Evolutionary conservation across 2,797 vertebrate genomes (phyloP), one percentile per base, ranked within the genome.

Genomic region (Alosa sapidissima): DNA sequence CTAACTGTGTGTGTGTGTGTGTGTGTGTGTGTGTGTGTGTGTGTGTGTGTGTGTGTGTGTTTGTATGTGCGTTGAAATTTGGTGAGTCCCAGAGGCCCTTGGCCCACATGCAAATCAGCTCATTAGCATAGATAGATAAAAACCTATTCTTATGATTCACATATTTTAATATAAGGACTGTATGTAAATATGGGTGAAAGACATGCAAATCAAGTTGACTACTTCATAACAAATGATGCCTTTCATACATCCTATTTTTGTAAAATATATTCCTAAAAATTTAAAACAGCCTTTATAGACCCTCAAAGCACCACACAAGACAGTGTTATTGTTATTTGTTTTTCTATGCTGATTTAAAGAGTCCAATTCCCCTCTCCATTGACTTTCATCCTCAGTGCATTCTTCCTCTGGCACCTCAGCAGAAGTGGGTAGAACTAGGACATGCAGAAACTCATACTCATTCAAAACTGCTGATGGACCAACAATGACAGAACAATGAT

Each of bases 41-140:
- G 41, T 41, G 41, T 41, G 41, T 41, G 41, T 41, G 41, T 41
- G 41, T 41, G 41, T 1, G 1, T 41, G 41, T 41, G 41, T 41
- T 41, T 65, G n/a, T 9, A 10, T 65, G 90, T 90, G 91, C 87
- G 85, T 88, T 90, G 89, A 92, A 89, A 82, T 92, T 93, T 91
- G 88, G 90, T 89, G 89, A 93, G 92, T 94, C 93, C 92, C 93
- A 54, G 84, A 88, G 92, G 94, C 91, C 87, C 88, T 89, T 90
- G 89, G 91, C 92, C 92, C 91, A 91, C 92, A 94, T 94, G 94
- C 92, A 94, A 94, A 95, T 94, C 91, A 92, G 90, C 91, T 93
- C 88, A 95, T 95, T 95, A 94, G 90, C 93, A 94, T 94, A 93
- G 92, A 94, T 94, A 93, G 92, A 90, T 94, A 93, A 95, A 94